Conservation (phyloP, 1,140 invertebrate genomes). For the Physella acuta region DNA sequence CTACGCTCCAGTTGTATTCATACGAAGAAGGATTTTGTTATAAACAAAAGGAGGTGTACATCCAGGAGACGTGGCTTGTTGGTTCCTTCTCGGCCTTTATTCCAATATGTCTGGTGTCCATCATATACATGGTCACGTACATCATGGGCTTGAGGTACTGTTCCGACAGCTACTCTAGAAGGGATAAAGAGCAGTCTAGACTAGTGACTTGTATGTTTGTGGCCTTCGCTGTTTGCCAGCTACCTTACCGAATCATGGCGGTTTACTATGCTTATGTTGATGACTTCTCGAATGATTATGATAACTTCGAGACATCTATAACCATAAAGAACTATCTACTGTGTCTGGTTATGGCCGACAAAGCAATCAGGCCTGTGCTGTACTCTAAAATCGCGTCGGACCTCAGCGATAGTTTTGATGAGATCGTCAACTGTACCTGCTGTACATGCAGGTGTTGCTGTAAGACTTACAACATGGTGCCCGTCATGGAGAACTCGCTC, state of each 20-base stretch:
- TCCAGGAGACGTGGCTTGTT: slow-evolving; percentile 39
- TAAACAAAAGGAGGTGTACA: slow-evolving; percentile 23
- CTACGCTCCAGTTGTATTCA: slow-evolving; percentile 25
- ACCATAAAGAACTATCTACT: slow-evolving; percentile 31
- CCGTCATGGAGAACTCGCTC: not conserved
- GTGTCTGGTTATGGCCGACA: slow-evolving; percentile 34
- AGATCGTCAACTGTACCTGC: slow-evolving; percentile 39
- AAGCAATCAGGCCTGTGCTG: slow-evolving; percentile 32
- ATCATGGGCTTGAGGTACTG: slow-evolving; percentile 46
- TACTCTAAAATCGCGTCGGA: slow-evolving; percentile 38
- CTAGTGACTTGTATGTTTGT: slow-evolving; percentile 44
- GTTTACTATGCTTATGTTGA: slow-evolving; percentile 37
- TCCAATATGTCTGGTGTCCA: slow-evolving; percentile 41
- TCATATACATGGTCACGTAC: slow-evolving; percentile 46
- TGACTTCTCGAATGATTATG: too few relatives aligned
- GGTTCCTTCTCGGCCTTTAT: slow-evolving; percentile 45
- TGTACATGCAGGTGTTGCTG: not conserved
- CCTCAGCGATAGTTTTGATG: slow-evolving; percentile 37
- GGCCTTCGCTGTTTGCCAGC: slow-evolving; percentile 42
- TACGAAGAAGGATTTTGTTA: slow-evolving; percentile 19
- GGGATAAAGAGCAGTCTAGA: slow-evolving; percentile 43
- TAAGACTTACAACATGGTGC: too few relatives aligned
- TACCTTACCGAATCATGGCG: slow-evolving; percentile 41
- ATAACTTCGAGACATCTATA: slow-evolving; percentile 22
- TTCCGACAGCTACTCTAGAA: slow-evolving; percentile 47